A percentile compares a stretch with the other conserved stretches of the same genome.
Evolutionary conservation across 2,888 invertebrate species (phyloP).

Genomic region (Lasioglossum morio): DNA sequence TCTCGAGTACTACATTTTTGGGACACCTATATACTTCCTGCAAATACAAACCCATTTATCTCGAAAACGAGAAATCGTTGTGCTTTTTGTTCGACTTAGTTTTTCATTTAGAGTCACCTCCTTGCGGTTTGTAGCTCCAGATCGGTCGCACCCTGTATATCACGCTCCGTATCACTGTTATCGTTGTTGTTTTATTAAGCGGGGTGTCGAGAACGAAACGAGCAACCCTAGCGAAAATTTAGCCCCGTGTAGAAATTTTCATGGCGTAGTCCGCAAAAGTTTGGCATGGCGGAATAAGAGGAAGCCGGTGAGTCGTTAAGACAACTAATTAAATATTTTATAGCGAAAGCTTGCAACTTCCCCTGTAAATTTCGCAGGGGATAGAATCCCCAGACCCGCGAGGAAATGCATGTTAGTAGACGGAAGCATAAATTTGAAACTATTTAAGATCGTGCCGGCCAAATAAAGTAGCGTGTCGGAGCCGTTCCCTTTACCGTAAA

Average conservation of each 20-base stretch:
- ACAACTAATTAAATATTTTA: conserved; percentile 73
- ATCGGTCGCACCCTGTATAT: too few species aligned
- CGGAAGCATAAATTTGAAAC: conserved; percentile 68
- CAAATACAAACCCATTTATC: too few species aligned
- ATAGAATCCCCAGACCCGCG: conserved; percentile 41
- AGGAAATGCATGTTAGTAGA: conserved; percentile 49
- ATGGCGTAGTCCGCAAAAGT: conserved; percentile 34
- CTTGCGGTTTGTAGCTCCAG: too few species aligned
- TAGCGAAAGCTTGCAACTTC: conserved; percentile 59
- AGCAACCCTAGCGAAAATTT: neutral
- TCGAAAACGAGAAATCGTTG: too few species aligned
- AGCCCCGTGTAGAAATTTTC: conserved; percentile 18
- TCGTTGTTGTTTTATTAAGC: conserved; percentile 14
- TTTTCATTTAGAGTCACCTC: neutral
- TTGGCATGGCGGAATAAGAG: conserved; percentile 51
- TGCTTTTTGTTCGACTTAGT: too few species aligned
- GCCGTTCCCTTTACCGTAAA: neutral
- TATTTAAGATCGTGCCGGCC: conserved; percentile 36
- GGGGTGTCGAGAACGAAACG: neutral
- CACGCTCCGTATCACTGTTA: neutral
- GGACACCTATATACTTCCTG: too few species aligned
- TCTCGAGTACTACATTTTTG: too few species aligned
- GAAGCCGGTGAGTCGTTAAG: conserved; percentile 60
- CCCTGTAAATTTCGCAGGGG: conserved; percentile 66
- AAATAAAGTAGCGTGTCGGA: conserved; percentile 17